Base-by-base conservation (phyloP, 2,888 invertebrate species). In the Lasioglossum leucozonium region DNA sequence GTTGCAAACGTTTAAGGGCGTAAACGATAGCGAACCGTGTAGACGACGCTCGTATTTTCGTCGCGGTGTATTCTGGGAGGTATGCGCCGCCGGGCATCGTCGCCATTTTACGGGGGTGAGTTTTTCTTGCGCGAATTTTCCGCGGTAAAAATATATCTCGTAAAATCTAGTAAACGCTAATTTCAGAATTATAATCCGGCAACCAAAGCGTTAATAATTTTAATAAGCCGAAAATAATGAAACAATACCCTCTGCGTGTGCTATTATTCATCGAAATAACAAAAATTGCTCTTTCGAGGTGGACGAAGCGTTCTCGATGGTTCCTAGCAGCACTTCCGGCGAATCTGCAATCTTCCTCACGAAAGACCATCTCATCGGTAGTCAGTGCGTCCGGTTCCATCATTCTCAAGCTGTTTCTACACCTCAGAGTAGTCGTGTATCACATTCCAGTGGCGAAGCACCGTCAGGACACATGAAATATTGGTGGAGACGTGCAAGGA, bases 21-120 rank as follows among this genome's bases (percentile, higher is more conserved):
- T 81, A 84, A 88, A 85, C 79, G 84, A 85, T 81, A 79, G 72
- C 73, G 82, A 85, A 69, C 44, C 74, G 77, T 72, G 81, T 74
- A 85, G 83, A 83, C 81, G 82, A 71, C 78, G 90, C 67, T 90
- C 89, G 91, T 93, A 93, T 93, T 92, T 92, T 88, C 87, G 92
- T 92, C 92, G 84, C 85, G 88, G 90, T 91, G 84, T 92, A 92
- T 92, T 92, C 92, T 91, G 86, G 92, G 93, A 92, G 89, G 90
- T 90, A 93, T 92, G 92, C 91, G 40, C 77, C 34, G 82, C 80
- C 74, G 77, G 62, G 80, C 76, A 72, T 18, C 78, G 83, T 81
- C 77, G 84, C 82, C 82, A 72, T 81, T 81, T 84, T 69, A 47
- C 80, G 85, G 77, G 87, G 80, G 86, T 67, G 82, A 69, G 65